A percentile compares a stretch with the other conserved stretches of the same genome.
Conservation (phyloP, 1,140 invertebrate genomes). For the Elymnias hypermnestra region DNA sequence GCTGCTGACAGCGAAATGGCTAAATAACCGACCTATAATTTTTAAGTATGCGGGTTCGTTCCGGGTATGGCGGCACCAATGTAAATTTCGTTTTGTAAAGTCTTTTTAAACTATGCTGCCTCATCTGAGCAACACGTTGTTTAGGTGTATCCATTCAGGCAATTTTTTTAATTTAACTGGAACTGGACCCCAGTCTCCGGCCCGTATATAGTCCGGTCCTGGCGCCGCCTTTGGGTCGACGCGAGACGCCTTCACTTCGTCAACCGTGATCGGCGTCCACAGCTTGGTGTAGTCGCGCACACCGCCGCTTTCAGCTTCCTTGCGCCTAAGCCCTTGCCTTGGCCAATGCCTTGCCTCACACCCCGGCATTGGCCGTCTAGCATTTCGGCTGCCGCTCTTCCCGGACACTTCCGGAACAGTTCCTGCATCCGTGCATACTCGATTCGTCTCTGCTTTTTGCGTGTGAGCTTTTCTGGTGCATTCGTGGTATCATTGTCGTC, state of each 20-base stretch:
- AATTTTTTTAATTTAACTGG: too few species aligned
- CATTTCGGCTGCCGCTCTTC: constrained; percentile 23
- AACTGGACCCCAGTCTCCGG: constrained; percentile 24
- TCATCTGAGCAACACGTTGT: too few species aligned
- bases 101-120: too few species aligned
- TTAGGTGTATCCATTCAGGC: too few species aligned
- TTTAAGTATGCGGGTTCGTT: too few species aligned
- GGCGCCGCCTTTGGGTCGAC: constrained; percentile 18
- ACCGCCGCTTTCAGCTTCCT: constrained; percentile 13
- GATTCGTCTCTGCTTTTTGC: constrained; percentile 8
- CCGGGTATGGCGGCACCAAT: too few species aligned
- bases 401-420: constrained; percentile 20
- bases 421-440: constrained; percentile 34
- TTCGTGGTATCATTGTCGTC: too few species aligned
- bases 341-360: constrained; percentile 20
- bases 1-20: too few species aligned
- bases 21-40: too few species aligned
- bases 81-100: too few species aligned
- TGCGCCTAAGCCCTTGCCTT: constrained; percentile 1
- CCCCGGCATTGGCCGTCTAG: constrained; percentile 19
- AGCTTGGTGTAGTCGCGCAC: constrained; percentile 12
- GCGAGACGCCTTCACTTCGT: constrained; percentile 21
- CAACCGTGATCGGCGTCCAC: constrained; percentile 24
- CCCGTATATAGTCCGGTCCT: constrained; percentile 29
- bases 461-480: too few species aligned